phyloP scores from a whole-genome alignment of 2,113 vertebrate species.

The Podarcis cretensis region DNA sequence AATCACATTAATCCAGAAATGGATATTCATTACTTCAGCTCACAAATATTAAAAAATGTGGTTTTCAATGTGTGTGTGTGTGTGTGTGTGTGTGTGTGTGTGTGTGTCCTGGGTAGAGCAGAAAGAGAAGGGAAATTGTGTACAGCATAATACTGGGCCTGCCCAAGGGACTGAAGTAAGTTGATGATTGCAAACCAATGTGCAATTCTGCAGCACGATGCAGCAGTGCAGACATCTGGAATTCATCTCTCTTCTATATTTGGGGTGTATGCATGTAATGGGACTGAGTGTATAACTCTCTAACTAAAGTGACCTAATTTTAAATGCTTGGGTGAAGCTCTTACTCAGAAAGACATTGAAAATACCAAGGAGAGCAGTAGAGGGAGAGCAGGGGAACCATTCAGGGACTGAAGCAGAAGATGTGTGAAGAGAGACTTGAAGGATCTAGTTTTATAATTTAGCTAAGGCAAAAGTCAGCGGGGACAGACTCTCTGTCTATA shows the following conservation, averaged over 20 bases:
- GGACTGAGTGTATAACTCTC: accelerated
- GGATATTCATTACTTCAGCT: conserved; percentile 10
- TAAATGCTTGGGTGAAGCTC: not conserved
- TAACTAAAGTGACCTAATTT: accelerated
- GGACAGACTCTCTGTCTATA: conserved; percentile 58
- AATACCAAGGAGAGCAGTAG: not conserved
- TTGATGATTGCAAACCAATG: not conserved
- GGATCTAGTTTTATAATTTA: conserved; percentile 53
- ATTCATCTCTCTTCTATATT: not conserved
- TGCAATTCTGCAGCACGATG: conserved; percentile 5
- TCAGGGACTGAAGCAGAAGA: conserved; percentile 24
- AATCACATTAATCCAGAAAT: conserved; percentile 33
- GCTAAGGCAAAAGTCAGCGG: conserved; percentile 50
- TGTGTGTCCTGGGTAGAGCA: too few species aligned
- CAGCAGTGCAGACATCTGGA: not conserved
- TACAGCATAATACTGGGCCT: not conserved
- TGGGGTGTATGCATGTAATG: not conserved
- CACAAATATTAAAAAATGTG: not conserved
- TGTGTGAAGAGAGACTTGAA: conserved; percentile 44
- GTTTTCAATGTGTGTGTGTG: not conserved
- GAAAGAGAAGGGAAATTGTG: not conserved
- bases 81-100: too few species aligned
- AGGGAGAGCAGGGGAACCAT: not conserved
- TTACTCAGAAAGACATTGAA: conserved; percentile 29
- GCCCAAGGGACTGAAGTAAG: conserved; percentile 5